A percentile compares a stretch with the other conserved stretches of the same genome.
These are phyloP conservation scores for Dynastes hyllus DNA, from an alignment of 2,888 invertebrate genomes.

Conservation along the genomic window DNA sequence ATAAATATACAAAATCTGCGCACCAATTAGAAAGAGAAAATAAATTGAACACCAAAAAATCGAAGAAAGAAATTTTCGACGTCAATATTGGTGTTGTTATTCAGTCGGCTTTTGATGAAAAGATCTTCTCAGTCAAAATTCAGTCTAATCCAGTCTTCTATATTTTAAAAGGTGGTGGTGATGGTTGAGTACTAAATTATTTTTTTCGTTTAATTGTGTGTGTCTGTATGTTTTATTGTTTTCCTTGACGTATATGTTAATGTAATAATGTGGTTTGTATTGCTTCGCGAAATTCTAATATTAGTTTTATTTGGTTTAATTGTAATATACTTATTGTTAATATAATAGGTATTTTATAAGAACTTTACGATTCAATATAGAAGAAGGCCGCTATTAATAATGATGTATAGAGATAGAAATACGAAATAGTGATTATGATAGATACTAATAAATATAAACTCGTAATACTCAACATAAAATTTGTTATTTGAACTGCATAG, in stretches of 20 bases:
- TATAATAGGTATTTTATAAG: slow-evolving; percentile 11
- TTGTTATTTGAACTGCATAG: slow-evolving; percentile 54
- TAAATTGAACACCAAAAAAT: slow-evolving; percentile 56
- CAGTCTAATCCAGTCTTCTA: slow-evolving; percentile 69
- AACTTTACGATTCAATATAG: slow-evolving; percentile 36
- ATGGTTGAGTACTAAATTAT: slow-evolving; percentile 40
- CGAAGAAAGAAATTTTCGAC: slow-evolving; percentile 54
- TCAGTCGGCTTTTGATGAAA: slow-evolving; percentile 63
- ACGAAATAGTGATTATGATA: slow-evolving; percentile 19
- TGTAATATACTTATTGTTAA: slow-evolving; percentile 16
- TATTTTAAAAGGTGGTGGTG: slow-evolving; percentile 56
- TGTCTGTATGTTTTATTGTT: neutral
- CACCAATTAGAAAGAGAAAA: slow-evolving; percentile 45
- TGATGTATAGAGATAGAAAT: slow-evolving; percentile 16
- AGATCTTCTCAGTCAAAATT: slow-evolving; percentile 57
- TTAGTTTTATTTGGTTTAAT: slow-evolving; percentile 10
- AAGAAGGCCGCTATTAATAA: slow-evolving; percentile 49
- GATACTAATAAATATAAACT: slow-evolving; percentile 35
- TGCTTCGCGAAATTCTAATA: slow-evolving; percentile 38
- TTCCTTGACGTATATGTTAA: slow-evolving; percentile 11
- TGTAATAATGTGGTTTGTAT: slow-evolving; percentile 34
- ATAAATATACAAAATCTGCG: slow-evolving; percentile 26
- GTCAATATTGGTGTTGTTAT: slow-evolving; percentile 57
- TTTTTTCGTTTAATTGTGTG: slow-evolving; percentile 25
- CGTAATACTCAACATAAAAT: slow-evolving; percentile 43